These are phyloP conservation scores for Calyptomena viridis DNA, from an alignment of 2,113 vertebrate genomes.

Conservation along the genomic window DNA sequence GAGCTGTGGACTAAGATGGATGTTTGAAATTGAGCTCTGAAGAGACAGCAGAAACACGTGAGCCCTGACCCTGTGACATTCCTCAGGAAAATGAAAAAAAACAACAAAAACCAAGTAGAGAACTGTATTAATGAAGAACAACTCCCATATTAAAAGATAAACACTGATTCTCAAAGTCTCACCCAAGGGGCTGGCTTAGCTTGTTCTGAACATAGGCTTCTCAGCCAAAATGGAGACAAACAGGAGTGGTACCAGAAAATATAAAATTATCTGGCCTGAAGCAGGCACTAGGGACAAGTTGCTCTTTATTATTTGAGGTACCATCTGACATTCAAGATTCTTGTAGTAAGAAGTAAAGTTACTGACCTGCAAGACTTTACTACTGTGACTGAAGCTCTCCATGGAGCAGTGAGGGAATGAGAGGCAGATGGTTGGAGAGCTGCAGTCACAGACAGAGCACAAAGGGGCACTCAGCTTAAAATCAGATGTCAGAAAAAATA, in stretches of 20 bases:
- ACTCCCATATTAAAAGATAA: neutral
- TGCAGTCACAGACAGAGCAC: neutral
- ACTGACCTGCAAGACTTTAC: neutral
- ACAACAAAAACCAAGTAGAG: neutral
- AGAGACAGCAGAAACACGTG: neutral
- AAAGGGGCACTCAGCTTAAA: neutral
- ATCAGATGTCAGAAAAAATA: neutral
- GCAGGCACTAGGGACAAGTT: neutral
- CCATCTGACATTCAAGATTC: neutral
- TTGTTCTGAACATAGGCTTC: neutral
- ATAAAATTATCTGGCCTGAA: neutral
- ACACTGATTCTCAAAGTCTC: neutral
- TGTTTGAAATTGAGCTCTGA: neutral
- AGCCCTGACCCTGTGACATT: neutral
- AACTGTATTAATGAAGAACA: neutral
- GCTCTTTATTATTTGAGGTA: neutral
- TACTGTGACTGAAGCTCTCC: neutral
- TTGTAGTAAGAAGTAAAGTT: neutral
- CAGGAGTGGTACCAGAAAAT: neutral
- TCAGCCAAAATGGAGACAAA: neutral
- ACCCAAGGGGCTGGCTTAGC: neutral
- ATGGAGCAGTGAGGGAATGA: neutral
- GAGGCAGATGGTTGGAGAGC: neutral
- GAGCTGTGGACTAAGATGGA: neutral
- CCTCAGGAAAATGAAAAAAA: neutral